A percentile compares a stretch with the other conserved stretches of the same genome.
phyloP scores from a whole-genome alignment of 2,113 vertebrate species.

The Willisornis vidua region DNA sequence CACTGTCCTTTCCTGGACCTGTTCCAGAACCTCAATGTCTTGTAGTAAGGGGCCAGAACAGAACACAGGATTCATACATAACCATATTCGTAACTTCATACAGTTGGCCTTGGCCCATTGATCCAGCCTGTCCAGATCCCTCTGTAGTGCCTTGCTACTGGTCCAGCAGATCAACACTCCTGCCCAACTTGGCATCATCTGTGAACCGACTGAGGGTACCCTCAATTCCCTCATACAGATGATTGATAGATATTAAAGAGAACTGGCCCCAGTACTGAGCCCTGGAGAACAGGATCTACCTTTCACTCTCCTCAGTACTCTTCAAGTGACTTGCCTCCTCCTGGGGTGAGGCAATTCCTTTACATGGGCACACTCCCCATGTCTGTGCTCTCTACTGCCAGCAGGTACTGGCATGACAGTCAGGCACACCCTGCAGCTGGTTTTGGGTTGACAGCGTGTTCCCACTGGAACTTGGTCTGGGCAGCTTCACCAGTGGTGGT shows the following conservation, averaged over 20 bases:
- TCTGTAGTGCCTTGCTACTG: background rate
- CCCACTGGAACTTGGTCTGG: background rate
- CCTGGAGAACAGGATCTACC: accelerated
- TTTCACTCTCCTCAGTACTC: background rate
- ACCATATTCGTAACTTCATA: too few species aligned
- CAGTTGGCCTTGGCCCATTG: background rate
- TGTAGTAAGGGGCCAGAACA: background rate
- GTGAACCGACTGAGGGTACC: background rate
- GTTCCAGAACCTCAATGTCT: background rate
- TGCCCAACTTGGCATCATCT: too few species aligned
- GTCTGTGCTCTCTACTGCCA: background rate
- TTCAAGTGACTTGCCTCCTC: background rate
- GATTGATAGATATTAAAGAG: background rate
- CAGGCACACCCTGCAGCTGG: background rate
- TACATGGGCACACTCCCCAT: too few species aligned
- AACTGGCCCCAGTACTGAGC: background rate
- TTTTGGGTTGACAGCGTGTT: background rate
- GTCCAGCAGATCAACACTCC: background rate
- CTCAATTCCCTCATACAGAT: background rate
- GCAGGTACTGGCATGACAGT: background rate
- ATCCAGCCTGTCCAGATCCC: background rate
- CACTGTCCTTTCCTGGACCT: background rate
- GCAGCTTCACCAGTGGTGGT: background rate
- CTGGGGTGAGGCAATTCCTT: background rate
- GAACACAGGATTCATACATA: background rate